A percentile compares a stretch with the other conserved stretches of the same genome.
phyloP scores from a whole-genome alignment of 2,797 vertebrate species.

The Catamblyrhynchus diadema region DNA sequence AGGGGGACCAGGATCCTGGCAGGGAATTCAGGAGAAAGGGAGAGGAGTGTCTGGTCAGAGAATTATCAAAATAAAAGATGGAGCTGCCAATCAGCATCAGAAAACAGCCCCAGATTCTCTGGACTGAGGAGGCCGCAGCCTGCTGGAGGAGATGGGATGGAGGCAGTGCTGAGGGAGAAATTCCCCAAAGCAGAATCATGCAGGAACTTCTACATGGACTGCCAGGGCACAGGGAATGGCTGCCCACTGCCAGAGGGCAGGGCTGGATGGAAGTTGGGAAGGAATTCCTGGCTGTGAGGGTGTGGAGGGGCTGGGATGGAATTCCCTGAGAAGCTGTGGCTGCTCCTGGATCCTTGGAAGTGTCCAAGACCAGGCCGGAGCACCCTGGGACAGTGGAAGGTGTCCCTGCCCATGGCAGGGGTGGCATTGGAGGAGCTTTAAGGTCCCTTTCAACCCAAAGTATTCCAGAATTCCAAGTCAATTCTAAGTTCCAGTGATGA shows the following conservation, averaged over 20 bases:
- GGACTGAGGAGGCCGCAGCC: not conserved
- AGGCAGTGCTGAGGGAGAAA: not conserved
- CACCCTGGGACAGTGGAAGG: accelerated
- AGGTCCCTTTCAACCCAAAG: not conserved
- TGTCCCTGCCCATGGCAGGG: not conserved
- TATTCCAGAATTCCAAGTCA: not conserved
- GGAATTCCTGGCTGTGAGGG: accelerated
- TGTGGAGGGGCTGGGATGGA: not conserved
- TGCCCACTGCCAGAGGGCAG: not conserved
- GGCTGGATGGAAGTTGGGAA: not conserved
- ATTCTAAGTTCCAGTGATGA: not conserved
- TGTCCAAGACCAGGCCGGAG: not conserved
- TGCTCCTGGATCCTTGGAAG: not conserved
- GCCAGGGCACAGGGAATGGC: not conserved
- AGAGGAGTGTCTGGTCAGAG: not conserved
- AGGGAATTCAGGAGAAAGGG: not conserved
- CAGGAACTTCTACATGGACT: not conserved
- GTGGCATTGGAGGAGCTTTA: not conserved
- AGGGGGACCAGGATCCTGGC: not conserved
- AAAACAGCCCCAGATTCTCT: not conserved
- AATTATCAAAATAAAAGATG: not conserved
- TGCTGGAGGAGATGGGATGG: not conserved
- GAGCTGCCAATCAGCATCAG: not conserved
- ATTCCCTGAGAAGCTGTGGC: not conserved
- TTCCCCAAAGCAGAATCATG: not conserved